Evolutionary conservation across 2,797 vertebrate genomes (phyloP), one percentile per base, ranked within the genome.

Genomic region (Coregonus sp.): DNA sequence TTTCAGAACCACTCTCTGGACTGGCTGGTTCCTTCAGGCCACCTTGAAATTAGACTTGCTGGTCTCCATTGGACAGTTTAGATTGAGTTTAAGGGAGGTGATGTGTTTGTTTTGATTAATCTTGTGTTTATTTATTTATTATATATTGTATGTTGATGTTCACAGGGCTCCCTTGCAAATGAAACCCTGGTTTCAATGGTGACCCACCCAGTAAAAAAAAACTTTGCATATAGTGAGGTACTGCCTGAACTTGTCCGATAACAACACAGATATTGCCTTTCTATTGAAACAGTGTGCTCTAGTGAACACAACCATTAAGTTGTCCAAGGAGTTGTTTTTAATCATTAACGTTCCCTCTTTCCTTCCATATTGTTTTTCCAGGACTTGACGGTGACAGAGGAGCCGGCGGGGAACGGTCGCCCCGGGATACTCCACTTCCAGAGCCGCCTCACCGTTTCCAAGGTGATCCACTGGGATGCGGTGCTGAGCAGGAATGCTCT

Each of bases 341-440:
- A 59, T 59, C 18, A 25, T 16, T n/a, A 40, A 18, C 35, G 15
- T 9, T 15, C 18, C 20, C 1, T 65, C 14, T 2, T 54, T n/a
- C 29, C n/a, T 14, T 59, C 70, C 14, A 31, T 52, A 1, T 68
- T 61, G 18, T 31, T 25, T 14, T 50, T 70, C 56, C 78, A 96
- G 95, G 94, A 95, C 91, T 91, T 96, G 88, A 95, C 92, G 51
- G 94, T 96, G 82, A 95, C 91, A 1, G 95, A 95, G 90, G 94
- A 95, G 86, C 93, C 93, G n/a, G 91, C 92, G 74, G 92, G 89
- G 56, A 94, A 87, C 1, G 93, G 94, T 87, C 90, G 90, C 78
- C 95, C 95, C 35, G 80, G 92, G 79, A 94, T 95, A 31, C 92
- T 96, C 84, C 93, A 93, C 91, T 95, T 96, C 91, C 93, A 94